These are phyloP conservation scores for Coelopa pilipes DNA, from an alignment of 2,888 invertebrate genomes.

Conservation along the genomic window DNA sequence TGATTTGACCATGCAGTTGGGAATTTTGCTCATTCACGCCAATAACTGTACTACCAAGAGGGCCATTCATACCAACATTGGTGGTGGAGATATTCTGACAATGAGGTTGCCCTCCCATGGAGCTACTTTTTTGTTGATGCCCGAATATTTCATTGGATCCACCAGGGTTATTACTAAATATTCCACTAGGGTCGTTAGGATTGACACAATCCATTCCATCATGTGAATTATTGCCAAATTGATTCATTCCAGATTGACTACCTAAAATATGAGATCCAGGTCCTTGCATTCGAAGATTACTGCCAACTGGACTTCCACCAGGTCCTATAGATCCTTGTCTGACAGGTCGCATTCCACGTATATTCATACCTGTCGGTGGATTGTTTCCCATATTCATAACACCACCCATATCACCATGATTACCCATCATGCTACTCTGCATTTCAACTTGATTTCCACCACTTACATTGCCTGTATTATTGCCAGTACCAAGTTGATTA, in stretches of 20 bases:
- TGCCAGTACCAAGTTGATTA: slow-evolving; percentile 58
- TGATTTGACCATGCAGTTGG: slow-evolving; percentile 46
- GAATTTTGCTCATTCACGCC: slow-evolving; percentile 46
- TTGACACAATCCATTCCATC: slow-evolving; percentile 54
- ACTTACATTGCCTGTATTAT: slow-evolving; percentile 43
- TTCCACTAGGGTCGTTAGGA: slow-evolving; percentile 43
- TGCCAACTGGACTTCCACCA: slow-evolving; percentile 47
- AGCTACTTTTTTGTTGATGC: slow-evolving; percentile 46
- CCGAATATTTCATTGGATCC: slow-evolving; percentile 48
- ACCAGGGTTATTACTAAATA: slow-evolving; percentile 47
- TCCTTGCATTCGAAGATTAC: slow-evolving; percentile 52
- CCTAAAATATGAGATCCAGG: slow-evolving; percentile 49
- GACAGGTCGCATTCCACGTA: slow-evolving; percentile 71
- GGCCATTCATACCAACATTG: slow-evolving; percentile 40
- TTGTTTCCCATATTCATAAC: slow-evolving; percentile 54
- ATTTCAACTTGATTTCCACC: slow-evolving; percentile 56
- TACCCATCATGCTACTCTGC: slow-evolving; percentile 60
- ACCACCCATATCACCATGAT: slow-evolving; percentile 40
- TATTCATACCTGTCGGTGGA: slow-evolving; percentile 41
- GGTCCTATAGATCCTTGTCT: slow-evolving; percentile 66
- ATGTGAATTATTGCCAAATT: slow-evolving; percentile 51
- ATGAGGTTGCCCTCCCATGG: slow-evolving; percentile 43
- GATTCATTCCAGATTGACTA: slow-evolving; percentile 53
- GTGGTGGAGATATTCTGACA: slow-evolving; percentile 46
- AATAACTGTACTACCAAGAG: slow-evolving; percentile 40